A percentile compares a stretch with the other conserved stretches of the same genome.
Conservation (phyloP, 1,140 invertebrate genomes). For the Spodoptera litura region DNA sequence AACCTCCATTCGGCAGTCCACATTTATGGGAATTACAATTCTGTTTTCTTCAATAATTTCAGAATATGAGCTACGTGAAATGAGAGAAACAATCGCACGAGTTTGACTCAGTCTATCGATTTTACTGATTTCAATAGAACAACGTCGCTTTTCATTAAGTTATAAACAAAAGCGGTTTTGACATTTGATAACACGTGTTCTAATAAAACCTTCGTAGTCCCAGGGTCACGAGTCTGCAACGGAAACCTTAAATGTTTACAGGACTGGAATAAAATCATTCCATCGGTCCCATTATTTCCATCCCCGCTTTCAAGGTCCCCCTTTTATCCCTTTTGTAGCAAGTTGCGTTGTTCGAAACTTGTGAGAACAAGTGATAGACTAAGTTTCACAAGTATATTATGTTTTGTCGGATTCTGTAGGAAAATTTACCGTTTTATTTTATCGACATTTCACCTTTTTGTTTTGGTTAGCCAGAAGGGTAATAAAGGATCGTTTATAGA, state of each 20-base stretch:
- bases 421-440: not conserved
- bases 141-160: constrained; percentile 2
- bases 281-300: constrained; percentile 7
- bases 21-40: no score
- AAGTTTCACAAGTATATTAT: constrained; percentile 28
- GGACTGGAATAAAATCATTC: constrained; percentile 19
- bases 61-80: not conserved
- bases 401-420: constrained; percentile 1
- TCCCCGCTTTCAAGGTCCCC: constrained; percentile 12
- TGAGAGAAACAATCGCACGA: not conserved
- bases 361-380: constrained; percentile 21
- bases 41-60: no score
- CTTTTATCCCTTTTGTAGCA: constrained; percentile 34
- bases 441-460: constrained; percentile 5
- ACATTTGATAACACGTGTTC: constrained; percentile 12
- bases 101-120: no score
- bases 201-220: constrained; percentile 4
- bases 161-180: not conserved
- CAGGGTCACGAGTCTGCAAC: constrained; percentile 2
- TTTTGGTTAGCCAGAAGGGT: not conserved
- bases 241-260: constrained; percentile 21
- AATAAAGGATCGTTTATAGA: no score
- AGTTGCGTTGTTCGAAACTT: constrained; percentile 38
- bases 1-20: no score
- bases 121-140: not conserved